Base-by-base conservation (phyloP, 1,140 invertebrate species). In the Lamellibrachia luymesi region DNA sequence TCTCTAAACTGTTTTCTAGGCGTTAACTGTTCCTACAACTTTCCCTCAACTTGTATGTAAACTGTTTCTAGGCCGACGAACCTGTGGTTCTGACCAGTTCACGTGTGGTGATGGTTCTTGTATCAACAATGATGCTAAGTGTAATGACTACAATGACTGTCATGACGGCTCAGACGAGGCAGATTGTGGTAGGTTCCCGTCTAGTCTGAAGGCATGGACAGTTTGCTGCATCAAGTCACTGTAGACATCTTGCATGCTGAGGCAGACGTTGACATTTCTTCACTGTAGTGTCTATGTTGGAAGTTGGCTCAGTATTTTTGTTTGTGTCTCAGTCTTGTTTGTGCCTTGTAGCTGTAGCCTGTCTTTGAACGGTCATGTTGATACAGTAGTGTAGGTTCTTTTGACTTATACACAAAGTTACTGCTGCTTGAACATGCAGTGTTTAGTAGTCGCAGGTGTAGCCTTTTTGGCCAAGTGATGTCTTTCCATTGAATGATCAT, bases 131-230 rank as follows among this genome's bases (percentile, higher is more conserved):
- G 96, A 96, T 93, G 97, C 97, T 94, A 97, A 97, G 95, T 98
- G 98, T 97, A 98, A 98, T 97, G 98, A 98, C 97, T 97, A 97
- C 96, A 98, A 98, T 97, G 98, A 99, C 97, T 99, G 98, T 97
- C 97, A 97, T 96, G 98, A 99, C n/a, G 92, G 92, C 6, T 51
- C 50, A 10, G 92, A 92, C n/a, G 92, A 92, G 50, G n/a, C 50
- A 51, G 92, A 56, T 13, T 92, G 92, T 64, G 51, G 92, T 92
- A 80, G 4, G 64, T 80, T 80, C 64, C 5, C 13, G 64, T 2
- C 25, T 22, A 22, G 64, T 17, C 8, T 80, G 64, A 80, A 10
- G 64, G 17, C 64, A 80, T 80, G 64, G 64, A 22, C 5, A 80
- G 13, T 80, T 80, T 0, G 13, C 8, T 22, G 64, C 64, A 10